These are phyloP conservation scores for Adelosebastes latens DNA, from an alignment of 2,797 vertebrate genomes.

Conservation along the genomic window DNA sequence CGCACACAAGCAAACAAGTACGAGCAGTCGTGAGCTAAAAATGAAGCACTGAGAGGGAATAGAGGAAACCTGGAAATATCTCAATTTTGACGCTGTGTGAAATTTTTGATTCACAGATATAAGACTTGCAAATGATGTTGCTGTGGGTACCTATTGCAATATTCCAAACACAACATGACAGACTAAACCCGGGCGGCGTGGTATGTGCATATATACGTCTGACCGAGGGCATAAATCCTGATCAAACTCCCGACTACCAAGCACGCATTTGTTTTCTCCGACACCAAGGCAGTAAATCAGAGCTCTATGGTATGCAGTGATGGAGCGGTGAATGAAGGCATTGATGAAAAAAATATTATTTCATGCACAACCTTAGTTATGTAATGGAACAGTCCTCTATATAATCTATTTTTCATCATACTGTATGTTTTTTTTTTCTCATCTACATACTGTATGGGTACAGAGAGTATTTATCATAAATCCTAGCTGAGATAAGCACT, in stretches of 20 bases:
- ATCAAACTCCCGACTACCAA: slow-evolving; percentile 32
- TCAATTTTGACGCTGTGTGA: slow-evolving; percentile 22
- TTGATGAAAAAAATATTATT: slow-evolving; percentile 3
- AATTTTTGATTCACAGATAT: slow-evolving; percentile 9
- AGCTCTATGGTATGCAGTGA: slow-evolving; percentile 11
- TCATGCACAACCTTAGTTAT: slow-evolving; percentile 5
- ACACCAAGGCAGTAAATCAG: slow-evolving; percentile 35
- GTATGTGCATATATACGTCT: background rate
- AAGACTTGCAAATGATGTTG: slow-evolving; percentile 9
- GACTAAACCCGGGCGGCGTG: background rate
- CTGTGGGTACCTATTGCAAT: background rate
- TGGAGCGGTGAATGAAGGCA: slow-evolving; percentile 14
- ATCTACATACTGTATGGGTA: background rate
- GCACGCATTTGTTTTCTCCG: slow-evolving; percentile 45
- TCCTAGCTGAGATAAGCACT: background rate
- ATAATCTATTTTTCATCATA: slow-evolving; percentile 11
- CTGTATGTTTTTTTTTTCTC: background rate
- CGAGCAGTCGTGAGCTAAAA: slow-evolving; percentile 60
- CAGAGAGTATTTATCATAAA: slow-evolving; percentile 10
- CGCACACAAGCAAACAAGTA: slow-evolving; percentile 51
- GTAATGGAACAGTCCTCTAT: background rate
- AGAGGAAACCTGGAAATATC: slow-evolving; percentile 24
- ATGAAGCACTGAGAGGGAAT: slow-evolving; percentile 43
- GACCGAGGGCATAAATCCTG: slow-evolving; percentile 37
- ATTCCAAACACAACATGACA: background rate